phyloP scores from a whole-genome alignment of 2,113 vertebrate species.

The Chaetura pelagica region DNA sequence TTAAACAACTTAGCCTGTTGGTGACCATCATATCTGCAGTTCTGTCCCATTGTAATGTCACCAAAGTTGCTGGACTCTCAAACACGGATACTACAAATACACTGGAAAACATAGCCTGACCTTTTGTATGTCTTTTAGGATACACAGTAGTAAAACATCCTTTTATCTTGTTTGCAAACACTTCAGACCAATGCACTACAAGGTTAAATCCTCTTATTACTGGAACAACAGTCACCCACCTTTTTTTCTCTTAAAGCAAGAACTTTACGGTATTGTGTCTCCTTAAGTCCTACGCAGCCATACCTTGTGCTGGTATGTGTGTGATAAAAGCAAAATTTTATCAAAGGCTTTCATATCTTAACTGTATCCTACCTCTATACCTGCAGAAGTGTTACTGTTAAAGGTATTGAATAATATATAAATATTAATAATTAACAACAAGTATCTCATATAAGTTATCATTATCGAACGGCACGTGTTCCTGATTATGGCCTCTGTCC shows the following conservation, averaged over 20 bases:
- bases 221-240: neutral
- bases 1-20: neutral
- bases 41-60: neutral
- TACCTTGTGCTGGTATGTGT: neutral
- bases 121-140: neutral
- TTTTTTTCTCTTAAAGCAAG: neutral
- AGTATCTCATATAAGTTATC: neutral
- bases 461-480: neutral
- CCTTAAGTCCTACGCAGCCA: neutral
- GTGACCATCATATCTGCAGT: neutral
- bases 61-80: neutral
- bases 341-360: constrained; percentile 3
- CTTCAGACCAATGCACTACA: neutral
- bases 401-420: neutral
- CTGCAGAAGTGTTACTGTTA: neutral
- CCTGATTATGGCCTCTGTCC: neutral
- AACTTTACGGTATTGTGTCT: neutral
- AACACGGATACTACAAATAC: neutral
- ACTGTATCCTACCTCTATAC: neutral
- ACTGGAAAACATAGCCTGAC: neutral
- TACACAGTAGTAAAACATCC: neutral
- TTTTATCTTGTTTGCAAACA: neutral
- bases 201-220: neutral
- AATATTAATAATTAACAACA: constrained; percentile 42
- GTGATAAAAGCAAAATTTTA: constrained; percentile 9